These are phyloP conservation scores for Bhutanitis thaidina DNA, from an alignment of 2,888 invertebrate species.

Conservation along the genomic window DNA sequence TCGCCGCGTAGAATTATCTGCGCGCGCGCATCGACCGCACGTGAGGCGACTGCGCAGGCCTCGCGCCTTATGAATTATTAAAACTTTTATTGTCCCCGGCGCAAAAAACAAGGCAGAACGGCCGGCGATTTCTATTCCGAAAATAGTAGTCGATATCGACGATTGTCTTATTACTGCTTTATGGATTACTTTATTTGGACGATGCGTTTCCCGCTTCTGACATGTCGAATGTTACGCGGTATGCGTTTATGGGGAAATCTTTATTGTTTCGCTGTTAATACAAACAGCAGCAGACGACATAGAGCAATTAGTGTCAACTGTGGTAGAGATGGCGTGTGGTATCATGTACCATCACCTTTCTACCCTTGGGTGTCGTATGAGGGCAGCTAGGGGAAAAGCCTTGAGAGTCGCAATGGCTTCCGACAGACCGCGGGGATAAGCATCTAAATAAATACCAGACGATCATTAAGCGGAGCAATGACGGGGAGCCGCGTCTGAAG, in stretches of 20 bases:
- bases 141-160: slow-evolving; percentile 57
- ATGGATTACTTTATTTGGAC: slow-evolving; percentile 65
- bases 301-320: too few species aligned
- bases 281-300: not conserved
- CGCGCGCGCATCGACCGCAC: slow-evolving; percentile 44
- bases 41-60: slow-evolving; percentile 57
- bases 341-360: too few species aligned
- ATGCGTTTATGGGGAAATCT: slow-evolving; percentile 7
- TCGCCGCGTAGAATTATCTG: slow-evolving; percentile 55
- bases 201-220: slow-evolving; percentile 27
- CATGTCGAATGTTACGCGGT: not conserved
- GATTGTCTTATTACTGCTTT: slow-evolving; percentile 60
- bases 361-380: too few species aligned
- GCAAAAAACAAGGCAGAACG: slow-evolving; percentile 61
- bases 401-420: too few species aligned
- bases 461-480: too few species aligned
- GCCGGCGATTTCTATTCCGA: slow-evolving; percentile 64
- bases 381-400: too few species aligned
- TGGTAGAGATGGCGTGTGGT: too few species aligned
- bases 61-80: slow-evolving; percentile 73
- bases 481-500: too few species aligned
- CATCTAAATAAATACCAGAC: too few species aligned
- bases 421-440: too few species aligned
- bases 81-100: slow-evolving; percentile 68
- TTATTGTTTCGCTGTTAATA: not conserved